Evolutionary conservation across 2,797 vertebrate genomes (phyloP).

Genomic region (Sebastes matsubarae): DNA sequence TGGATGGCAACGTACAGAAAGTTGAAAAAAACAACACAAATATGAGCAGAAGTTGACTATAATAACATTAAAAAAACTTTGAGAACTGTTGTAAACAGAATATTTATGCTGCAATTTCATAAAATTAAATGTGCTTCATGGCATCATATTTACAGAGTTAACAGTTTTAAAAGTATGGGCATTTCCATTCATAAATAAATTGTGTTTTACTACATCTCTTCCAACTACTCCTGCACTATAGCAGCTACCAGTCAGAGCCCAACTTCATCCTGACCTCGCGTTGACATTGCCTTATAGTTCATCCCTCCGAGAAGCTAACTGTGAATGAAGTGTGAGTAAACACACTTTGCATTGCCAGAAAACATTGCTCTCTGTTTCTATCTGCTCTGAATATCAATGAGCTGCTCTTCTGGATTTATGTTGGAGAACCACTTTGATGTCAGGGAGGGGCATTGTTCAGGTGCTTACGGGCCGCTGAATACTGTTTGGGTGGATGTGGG

Average conservation of each 20-base stretch:
- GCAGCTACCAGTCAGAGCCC: neutral
- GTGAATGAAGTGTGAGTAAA: constrained; percentile 61
- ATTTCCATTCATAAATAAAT: neutral
- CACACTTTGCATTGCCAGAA: constrained; percentile 49
- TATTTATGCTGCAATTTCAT: neutral
- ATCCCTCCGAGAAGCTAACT: constrained; percentile 25
- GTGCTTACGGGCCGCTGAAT: constrained; percentile 38
- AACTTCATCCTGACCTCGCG: constrained; percentile 20
- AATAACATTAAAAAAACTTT: no score
- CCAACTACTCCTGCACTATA: neutral
- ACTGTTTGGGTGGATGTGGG: constrained; percentile 28
- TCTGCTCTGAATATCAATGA: constrained; percentile 60
- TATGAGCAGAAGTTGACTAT: no score
- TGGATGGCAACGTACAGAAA: no score
- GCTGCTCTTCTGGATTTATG: constrained; percentile 38
- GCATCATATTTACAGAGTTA: neutral
- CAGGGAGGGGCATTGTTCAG: constrained; percentile 42
- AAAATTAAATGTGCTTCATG: neutral
- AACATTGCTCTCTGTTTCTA: constrained; percentile 42
- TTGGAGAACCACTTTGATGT: constrained; percentile 24
- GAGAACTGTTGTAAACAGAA: no score
- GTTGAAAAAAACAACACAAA: no score
- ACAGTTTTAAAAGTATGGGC: neutral
- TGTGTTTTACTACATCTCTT: neutral
- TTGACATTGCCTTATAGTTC: constrained; percentile 21